Conservation (phyloP, 2,113 vertebrate species). For the Promerops cafer region DNA sequence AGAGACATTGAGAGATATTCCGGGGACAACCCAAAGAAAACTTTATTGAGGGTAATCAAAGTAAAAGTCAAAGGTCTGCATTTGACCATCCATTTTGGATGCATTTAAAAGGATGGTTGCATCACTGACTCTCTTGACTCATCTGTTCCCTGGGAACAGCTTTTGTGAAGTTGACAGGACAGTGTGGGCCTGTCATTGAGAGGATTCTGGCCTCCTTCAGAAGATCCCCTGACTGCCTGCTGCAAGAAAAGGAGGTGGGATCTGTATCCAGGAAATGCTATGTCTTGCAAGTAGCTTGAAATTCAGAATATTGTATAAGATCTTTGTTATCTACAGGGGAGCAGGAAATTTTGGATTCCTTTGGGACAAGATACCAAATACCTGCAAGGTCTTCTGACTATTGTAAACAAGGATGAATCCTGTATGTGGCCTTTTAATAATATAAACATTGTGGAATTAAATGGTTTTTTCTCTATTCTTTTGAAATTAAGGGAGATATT, state of each 20-base stretch:
- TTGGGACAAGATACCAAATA: not conserved
- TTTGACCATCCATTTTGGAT: not conserved
- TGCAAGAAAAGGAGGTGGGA: not conserved
- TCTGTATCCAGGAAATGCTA: not conserved
- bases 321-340: not conserved
- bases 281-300: not conserved
- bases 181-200: not conserved
- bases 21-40: not conserved
- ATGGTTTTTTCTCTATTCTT: not conserved
- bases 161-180: not conserved
- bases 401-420: not conserved
- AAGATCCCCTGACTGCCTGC: not conserved
- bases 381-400: not conserved
- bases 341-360: not conserved
- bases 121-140: not conserved
- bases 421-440: not conserved
- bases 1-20: not conserved
- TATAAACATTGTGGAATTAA: not conserved
- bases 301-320: fast-evolving
- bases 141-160: not conserved
- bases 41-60: not conserved
- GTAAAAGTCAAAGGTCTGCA: not conserved
- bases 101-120: not conserved
- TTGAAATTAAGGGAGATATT: not conserved
- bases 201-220: not conserved